phyloP scores from a whole-genome alignment of 35 echinoderm and acorn worm species.

The Acanthaster planci region DNA sequence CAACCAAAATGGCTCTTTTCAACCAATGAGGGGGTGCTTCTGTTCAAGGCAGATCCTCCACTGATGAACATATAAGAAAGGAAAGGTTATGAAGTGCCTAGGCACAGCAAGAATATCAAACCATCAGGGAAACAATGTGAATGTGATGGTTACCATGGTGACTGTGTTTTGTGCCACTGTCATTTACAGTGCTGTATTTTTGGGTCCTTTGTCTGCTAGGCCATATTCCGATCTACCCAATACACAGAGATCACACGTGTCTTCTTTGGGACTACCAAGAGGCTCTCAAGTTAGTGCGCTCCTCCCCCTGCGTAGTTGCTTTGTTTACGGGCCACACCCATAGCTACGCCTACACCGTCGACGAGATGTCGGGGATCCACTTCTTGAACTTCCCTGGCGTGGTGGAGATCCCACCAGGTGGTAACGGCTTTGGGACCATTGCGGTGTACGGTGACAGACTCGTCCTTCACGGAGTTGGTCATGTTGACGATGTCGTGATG shows the following conservation, averaged over 20 bases:
- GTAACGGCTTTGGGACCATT: constrained; percentile 67
- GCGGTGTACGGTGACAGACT: constrained; percentile 58
- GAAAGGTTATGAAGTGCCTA: too few species aligned
- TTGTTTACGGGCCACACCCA: constrained; percentile 77
- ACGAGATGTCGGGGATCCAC: constrained; percentile 66
- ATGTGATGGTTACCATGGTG: too few species aligned
- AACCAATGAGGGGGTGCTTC: too few species aligned
- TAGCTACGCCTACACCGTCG: constrained; percentile 17
- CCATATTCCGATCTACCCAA: constrained; percentile 67
- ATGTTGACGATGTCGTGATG: neutral
- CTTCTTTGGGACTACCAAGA: constrained; percentile 86
- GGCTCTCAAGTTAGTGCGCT: constrained; percentile 52
- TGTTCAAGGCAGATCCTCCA: too few species aligned
- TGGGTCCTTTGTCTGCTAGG: constrained; percentile 42
- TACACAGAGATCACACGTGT: constrained; percentile 11
- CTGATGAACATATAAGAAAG: too few species aligned
- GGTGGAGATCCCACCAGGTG: constrained; percentile 63
- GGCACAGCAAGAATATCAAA: too few species aligned
- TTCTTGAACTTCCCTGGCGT: constrained; percentile 64
- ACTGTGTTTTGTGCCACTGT: too few species aligned
- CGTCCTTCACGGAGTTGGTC: constrained; percentile 44
- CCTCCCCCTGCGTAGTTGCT: constrained; percentile 69
- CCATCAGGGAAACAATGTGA: too few species aligned
- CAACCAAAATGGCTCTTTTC: too few species aligned
- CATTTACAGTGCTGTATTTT: neutral